Base-by-base conservation (phyloP, 2,888 invertebrate species). In the Drosophila helvetica region DNA sequence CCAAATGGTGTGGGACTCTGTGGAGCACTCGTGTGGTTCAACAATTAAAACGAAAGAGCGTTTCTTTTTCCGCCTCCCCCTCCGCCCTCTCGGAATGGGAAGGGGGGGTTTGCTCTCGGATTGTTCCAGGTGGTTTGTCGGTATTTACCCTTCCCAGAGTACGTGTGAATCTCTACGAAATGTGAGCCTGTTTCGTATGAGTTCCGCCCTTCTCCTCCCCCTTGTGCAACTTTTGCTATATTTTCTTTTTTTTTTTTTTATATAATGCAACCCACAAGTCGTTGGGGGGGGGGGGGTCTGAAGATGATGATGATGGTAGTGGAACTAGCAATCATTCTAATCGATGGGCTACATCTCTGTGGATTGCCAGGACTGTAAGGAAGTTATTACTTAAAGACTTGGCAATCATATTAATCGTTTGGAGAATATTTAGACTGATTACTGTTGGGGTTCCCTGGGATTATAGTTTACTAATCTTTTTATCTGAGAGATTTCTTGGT, bases 11-110 rank as follows among this genome's bases (percentile, higher is more conserved):
- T 47, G 52, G 56, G 46, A 4, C 5, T 8, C 54, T 72, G 60
- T 83, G 86, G 77, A 86, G 84, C 84, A 83, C 82, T 88, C 80
- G 72, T 86, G 80, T 73, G 80, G 80, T 64, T 77, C 81, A 82
- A 82, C 82, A 82, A 82, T 82, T 82, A 82, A 88, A 82, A 71
- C 70, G 77, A 74, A 73, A 38, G 38, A 38, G 70, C 77, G 65
- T 58, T 87, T 57, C 52, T 33, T 52, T 18, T 61, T 50, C 42
- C 33, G n/a, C n/a, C n/a, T n/a, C n/a, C n/a, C n/a, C n/a, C n/a
- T n/a, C n/a, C n/a, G n/a, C n/a, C 2, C 33, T 17, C 25, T 25
- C 8, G 27, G 27, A 8, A 27, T 8, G 27, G 8, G 27, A 8
- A 2, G 15, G 15, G 18, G 18, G 19, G 22, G 25, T 25, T 48